Base-by-base conservation (phyloP, 2,888 invertebrate genomes). In the Athalia rosae region DNA sequence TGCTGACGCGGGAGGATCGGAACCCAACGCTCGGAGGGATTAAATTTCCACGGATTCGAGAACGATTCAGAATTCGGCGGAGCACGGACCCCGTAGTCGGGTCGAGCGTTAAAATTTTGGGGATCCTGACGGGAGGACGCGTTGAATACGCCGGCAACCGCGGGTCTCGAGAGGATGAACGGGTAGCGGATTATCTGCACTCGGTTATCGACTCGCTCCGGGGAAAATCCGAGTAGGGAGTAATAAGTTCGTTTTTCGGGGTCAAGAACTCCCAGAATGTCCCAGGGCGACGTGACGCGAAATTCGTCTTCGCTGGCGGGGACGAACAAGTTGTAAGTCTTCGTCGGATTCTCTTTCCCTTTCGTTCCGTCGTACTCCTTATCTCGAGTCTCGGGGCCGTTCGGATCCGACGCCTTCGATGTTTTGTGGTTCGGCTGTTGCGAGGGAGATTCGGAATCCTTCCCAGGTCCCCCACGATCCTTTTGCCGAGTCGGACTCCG, bases 111-210 rank as follows among this genome's bases (percentile, higher is more conserved):
- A 53, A 53, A 11, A n/a, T 11, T 53, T 9, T n/a, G 9, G 41
- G n/a, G n/a, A 56, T 53, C 56, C 43, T 43, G 56, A 11, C 13
- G 56, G 9, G 69, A 56, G 56, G 28, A 28, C 28, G n/a, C 45
- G 56, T 56, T 41, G 7, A 58, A n/a, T 71, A 15, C 13, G 58
- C 71, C 58, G 58, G 56, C 15, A 45, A 56, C 41, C n/a, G 58
- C 5, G 9, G 50, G 43, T 13, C 43, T 58, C 11, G 69, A 56
- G 15, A 74, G n/a, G n/a, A 48, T n/a, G 3, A 61, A 41, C 28
- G 73, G 73, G 8, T 74, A 74, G 11, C 73, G 61, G 8, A 61
- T 47, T n/a, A 61, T 61, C 13, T 6, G 59, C 4, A 74, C 8
- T 41, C 43, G 61, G 28, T 74, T 15, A n/a, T 47, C 50, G 28